A percentile compares a stretch with the other conserved stretches of the same genome.
Conservation (phyloP, 92 coral and sea anemone species). For the Pocillopora meandrina region DNA sequence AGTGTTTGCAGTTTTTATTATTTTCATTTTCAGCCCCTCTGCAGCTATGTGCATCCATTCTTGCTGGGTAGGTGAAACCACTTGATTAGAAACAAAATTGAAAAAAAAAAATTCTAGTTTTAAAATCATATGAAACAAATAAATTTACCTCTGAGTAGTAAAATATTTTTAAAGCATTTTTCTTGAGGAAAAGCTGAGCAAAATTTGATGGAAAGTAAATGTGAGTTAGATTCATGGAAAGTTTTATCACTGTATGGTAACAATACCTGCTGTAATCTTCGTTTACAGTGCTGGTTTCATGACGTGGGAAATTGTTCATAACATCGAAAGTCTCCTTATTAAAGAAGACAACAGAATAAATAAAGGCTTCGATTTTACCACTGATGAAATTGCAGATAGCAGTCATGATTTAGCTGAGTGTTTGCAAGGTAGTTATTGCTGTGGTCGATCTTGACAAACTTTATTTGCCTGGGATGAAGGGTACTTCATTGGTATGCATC, state of each 20-base stretch:
- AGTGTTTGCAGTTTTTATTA: background rate
- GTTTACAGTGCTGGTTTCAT: slow-evolving; percentile 36
- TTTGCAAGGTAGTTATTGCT: slow-evolving; percentile 13
- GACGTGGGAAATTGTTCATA: slow-evolving; percentile 45
- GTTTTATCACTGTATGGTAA: too few species aligned
- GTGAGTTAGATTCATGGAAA: too few species aligned
- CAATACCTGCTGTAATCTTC: too few species aligned
- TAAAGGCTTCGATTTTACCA: slow-evolving; percentile 34
- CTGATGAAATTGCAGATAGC: slow-evolving; percentile 21
- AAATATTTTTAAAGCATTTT: too few species aligned
- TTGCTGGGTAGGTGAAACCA: slow-evolving; percentile 54
- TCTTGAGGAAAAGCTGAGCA: too few species aligned
- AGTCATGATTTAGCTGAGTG: slow-evolving; percentile 34
- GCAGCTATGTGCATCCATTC: slow-evolving; percentile 63
- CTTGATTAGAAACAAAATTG: background rate
- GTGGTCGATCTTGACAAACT: too few species aligned
- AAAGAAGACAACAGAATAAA: slow-evolving; percentile 1
- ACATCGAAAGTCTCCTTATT: slow-evolving; percentile 23
- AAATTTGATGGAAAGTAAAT: too few species aligned
- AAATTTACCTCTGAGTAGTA: too few species aligned
- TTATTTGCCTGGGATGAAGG: too few species aligned
- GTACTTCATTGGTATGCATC: too few species aligned
- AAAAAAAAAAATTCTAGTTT: background rate
- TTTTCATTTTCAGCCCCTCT: slow-evolving; percentile 40
- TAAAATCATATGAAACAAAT: too few species aligned